Evolutionary conservation across 2,113 vertebrate species (phyloP), one percentile per base, ranked within the genome.

Genomic region (Poecile atricapillus): DNA sequence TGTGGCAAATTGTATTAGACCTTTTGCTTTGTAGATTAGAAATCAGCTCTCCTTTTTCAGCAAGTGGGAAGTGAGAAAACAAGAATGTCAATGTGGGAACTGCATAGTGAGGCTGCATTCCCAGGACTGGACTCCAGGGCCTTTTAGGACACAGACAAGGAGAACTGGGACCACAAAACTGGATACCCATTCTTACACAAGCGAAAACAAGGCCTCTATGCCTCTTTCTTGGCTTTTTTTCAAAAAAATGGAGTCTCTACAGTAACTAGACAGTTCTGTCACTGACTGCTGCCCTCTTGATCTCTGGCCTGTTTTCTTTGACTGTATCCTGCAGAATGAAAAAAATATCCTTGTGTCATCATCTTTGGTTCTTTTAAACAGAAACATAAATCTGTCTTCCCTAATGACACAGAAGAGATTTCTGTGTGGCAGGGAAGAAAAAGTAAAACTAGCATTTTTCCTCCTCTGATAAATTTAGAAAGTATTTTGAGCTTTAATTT

Each of bases 1-100:
- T 95, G 94, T 95, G 95, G 89, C 65, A 94, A 94, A 95, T 33
- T 87, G 77, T 64, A 49, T 97, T 92, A 94, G 37, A 52, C 27
- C 49, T 87, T 81, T 68, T 60, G 53, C 93, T 97, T 95, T 93
- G 96, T 87, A 87, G 65, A 82, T 87, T 41, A 91, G 49, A 35
- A 78, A 64, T 37, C 33, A 60, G 1, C 17, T 18, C 18, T 64
- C 30, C 20, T 68, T 56, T 82, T 60, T 33, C 31, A 83, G 56
- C 41, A 82, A 62, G 75, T n/a, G 52, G 39, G 15, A 93, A 59
- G 30, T 17, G 68, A 65, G 68, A 69, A 80, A 85, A 83, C 35
- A 90, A 37, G 35, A 78, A 59, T 27, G 60, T 28, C 52, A 18
- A 33, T 76, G 81, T 94, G 96, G 81, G 89, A 97, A 91, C 67